phyloP scores from a whole-genome alignment of 1,140 invertebrate species.

The Hyposmocoma kahamanoa region DNA sequence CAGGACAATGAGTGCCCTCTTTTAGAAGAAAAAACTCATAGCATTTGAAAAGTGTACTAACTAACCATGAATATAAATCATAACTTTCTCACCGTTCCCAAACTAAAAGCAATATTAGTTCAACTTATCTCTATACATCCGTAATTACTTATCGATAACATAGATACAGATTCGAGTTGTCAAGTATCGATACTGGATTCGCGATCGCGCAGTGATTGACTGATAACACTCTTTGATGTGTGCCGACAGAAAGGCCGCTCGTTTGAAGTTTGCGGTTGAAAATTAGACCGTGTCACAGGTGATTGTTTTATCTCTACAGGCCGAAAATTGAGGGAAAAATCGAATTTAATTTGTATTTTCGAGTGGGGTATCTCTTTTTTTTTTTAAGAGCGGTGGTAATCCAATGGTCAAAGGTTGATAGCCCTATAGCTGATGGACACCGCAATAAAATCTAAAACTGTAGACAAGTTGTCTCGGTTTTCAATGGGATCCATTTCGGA shows the following conservation, averaged over 20 bases:
- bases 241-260: slow-evolving; percentile 50
- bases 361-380: slow-evolving; percentile 11
- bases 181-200: slow-evolving; percentile 15
- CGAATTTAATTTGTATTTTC: slow-evolving; percentile 27
- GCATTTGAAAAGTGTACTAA: too few species aligned
- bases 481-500: too few species aligned
- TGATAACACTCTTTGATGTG: slow-evolving; percentile 34
- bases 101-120: not conserved
- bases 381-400: too few species aligned
- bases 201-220: slow-evolving; percentile 26
- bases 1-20: too few species aligned
- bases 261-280: slow-evolving; percentile 46
- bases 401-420: too few species aligned
- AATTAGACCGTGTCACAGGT: not conserved
- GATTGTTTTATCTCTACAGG: not conserved
- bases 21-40: too few species aligned
- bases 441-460: too few species aligned
- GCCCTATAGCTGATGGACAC: too few species aligned
- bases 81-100: not conserved
- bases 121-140: slow-evolving; percentile 13
- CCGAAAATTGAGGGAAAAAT: slow-evolving; percentile 1
- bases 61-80: too few species aligned
- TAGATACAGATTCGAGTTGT: slow-evolving; percentile 2
- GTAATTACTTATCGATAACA: slow-evolving; percentile 12
- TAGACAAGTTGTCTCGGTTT: too few species aligned